Percentiles rank a stretch among this genome's conserved stretches.
Conservation (phyloP, 2,888 invertebrate species). For the Nomada hirtipes region DNA sequence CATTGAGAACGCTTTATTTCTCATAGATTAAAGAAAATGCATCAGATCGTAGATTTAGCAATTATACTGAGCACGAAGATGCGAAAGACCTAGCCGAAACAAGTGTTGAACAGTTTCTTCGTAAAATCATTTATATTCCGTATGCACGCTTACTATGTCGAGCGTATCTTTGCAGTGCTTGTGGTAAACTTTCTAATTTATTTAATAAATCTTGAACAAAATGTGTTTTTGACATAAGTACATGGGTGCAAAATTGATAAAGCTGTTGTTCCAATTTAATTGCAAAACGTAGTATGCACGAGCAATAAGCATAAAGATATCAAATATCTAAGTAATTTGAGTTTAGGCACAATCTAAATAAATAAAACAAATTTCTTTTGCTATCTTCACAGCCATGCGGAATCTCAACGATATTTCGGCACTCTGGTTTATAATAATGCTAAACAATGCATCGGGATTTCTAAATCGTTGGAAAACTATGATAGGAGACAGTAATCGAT, state of each 20-base stretch:
- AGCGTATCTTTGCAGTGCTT: constrained; percentile 68
- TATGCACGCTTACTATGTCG: constrained; percentile 69
- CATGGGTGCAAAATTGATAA: too few species aligned
- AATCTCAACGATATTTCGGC: constrained; percentile 70
- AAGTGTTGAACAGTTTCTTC: constrained; percentile 67
- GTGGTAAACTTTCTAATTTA: constrained; percentile 64
- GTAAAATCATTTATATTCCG: constrained; percentile 52
- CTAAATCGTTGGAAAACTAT: constrained; percentile 68
- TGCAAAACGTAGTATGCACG: too few species aligned
- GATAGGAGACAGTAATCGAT: constrained; percentile 68
- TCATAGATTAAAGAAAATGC: constrained; percentile 61
- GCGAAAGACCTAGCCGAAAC: constrained; percentile 61
- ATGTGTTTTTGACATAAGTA: neutral
- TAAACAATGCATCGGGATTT: constrained; percentile 74
- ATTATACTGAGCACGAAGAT: constrained; percentile 44
- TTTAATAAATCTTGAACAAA: neutral
- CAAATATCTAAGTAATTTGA: neutral
- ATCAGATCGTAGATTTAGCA: constrained; percentile 45
- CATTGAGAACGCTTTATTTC: neutral
- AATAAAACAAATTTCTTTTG: neutral
- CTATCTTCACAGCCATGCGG: constrained; percentile 53
- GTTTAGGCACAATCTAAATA: neutral
- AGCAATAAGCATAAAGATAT: neutral
- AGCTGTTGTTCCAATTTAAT: too few species aligned
- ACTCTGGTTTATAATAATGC: constrained; percentile 73